These are phyloP conservation scores for Amblyteles armatorius DNA, from an alignment of 2,888 invertebrate species.

Conservation along the genomic window DNA sequence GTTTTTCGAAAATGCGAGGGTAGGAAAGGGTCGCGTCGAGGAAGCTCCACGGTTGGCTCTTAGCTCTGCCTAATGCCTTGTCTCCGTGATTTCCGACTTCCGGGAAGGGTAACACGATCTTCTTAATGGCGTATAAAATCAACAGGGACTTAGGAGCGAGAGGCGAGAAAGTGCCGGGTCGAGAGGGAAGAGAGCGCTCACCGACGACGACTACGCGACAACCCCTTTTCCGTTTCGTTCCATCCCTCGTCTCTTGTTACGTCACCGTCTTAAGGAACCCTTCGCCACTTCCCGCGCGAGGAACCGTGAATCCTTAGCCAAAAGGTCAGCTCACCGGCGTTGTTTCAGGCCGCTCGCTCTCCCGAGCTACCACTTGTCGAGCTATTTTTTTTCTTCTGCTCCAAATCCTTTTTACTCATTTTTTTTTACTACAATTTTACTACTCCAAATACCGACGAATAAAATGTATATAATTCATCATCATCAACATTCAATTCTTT, in stretches of 20 bases:
- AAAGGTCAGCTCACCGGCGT: slow-evolving; percentile 35
- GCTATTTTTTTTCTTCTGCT: background rate
- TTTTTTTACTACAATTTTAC: too few relatives aligned
- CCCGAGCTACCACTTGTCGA: background rate
- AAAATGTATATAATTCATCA: background rate
- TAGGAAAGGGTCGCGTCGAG: slow-evolving; percentile 46
- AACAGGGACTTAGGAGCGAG: slow-evolving; percentile 68
- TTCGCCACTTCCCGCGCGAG: slow-evolving; percentile 8
- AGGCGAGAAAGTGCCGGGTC: slow-evolving; percentile 42
- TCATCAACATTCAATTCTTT: background rate
- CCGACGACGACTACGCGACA: slow-evolving; percentile 31
- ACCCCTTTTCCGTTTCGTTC: slow-evolving; percentile 42
- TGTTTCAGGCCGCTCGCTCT: background rate
- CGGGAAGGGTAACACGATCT: slow-evolving; percentile 79
- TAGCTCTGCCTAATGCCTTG: slow-evolving; percentile 73
- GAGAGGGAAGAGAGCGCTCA: slow-evolving; percentile 28
- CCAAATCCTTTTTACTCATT: background rate
- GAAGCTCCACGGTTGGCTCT: slow-evolving; percentile 51
- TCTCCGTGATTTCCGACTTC: slow-evolving; percentile 78
- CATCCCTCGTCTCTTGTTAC: slow-evolving; percentile 51
- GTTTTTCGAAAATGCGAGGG: slow-evolving; percentile 31
- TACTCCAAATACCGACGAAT: background rate
- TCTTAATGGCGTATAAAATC: slow-evolving; percentile 81
- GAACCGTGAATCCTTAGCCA: slow-evolving; percentile 17
- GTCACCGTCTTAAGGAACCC: slow-evolving; percentile 27